Evolutionary conservation across 2,797 vertebrate genomes (phyloP).

Genomic region (Sebastes ruberrimus): DNA sequence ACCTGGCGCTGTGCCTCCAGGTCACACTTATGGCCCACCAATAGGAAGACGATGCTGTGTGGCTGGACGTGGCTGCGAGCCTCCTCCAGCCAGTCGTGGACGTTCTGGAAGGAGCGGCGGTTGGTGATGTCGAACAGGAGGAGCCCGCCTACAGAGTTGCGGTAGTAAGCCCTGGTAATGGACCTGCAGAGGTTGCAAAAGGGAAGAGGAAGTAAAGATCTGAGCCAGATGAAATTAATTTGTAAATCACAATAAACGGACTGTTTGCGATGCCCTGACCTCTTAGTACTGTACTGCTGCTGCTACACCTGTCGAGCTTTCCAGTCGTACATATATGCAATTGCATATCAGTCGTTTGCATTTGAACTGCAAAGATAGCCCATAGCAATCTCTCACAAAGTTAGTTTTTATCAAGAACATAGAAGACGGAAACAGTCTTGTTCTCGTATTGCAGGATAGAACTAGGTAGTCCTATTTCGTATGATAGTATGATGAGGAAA

Average conservation of each 20-base stretch:
- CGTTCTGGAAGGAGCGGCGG: constrained; percentile 98
- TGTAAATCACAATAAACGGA: background rate
- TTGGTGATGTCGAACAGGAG: constrained; percentile 99
- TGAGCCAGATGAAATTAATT: background rate
- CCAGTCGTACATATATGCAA: too few relatives aligned
- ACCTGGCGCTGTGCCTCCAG: constrained; percentile 93
- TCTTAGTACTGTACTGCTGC: background rate
- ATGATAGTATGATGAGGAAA: background rate
- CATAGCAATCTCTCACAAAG: too few relatives aligned
- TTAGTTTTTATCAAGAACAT: background rate
- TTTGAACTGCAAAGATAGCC: background rate
- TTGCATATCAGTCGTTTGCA: background rate
- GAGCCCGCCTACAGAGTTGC: constrained; percentile 98
- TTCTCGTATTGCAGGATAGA: too few relatives aligned
- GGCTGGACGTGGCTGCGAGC: constrained; percentile 97
- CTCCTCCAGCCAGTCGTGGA: constrained; percentile 98
- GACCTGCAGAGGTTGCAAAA: constrained; percentile 80
- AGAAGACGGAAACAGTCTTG: too few relatives aligned
- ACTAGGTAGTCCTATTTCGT: background rate
- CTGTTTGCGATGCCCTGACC: too few relatives aligned
- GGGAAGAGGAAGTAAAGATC: background rate
- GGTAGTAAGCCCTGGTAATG: constrained; percentile 98
- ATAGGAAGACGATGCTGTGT: constrained; percentile 96
- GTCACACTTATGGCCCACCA: constrained; percentile 98
- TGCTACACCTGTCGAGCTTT: background rate